A percentile compares a stretch with the other conserved stretches of the same genome.
phyloP scores from a whole-genome alignment of 2,113 vertebrate genomes.

The Chloebia gouldiae region DNA sequence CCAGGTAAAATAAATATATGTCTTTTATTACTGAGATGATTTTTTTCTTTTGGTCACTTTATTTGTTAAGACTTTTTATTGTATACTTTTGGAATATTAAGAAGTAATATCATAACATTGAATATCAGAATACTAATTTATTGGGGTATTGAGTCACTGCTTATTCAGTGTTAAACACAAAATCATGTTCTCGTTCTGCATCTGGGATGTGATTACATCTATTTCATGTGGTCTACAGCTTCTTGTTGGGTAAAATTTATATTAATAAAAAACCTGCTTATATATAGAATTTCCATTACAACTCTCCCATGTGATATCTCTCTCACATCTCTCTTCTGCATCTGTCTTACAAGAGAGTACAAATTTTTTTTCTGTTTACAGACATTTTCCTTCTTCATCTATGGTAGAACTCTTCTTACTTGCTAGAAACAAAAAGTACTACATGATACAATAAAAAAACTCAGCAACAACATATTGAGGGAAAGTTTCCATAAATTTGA shows the following conservation, averaged over 20 bases:
- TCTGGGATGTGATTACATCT: not conserved
- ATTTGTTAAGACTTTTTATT: not conserved
- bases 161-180: not conserved
- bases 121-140: not conserved
- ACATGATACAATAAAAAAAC: not conserved
- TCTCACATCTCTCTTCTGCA: not conserved
- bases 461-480: fast-evolving
- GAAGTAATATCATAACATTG: not conserved
- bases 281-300: not conserved
- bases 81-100: not conserved
- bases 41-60: not conserved
- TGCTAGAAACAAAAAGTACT: not conserved
- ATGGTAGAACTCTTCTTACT: not conserved
- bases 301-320: not conserved
- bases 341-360: not conserved
- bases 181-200: not conserved
- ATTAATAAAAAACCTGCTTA: not conserved
- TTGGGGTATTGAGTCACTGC: not conserved
- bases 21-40: not conserved
- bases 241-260: not conserved
- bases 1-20: not conserved
- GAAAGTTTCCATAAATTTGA: not conserved
- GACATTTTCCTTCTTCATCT: not conserved
- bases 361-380: not conserved
- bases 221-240: not conserved